These are phyloP conservation scores for Hippopotamus amphibius DNA, from an alignment of 2,113 vertebrate genomes.

Conservation along the genomic window DNA sequence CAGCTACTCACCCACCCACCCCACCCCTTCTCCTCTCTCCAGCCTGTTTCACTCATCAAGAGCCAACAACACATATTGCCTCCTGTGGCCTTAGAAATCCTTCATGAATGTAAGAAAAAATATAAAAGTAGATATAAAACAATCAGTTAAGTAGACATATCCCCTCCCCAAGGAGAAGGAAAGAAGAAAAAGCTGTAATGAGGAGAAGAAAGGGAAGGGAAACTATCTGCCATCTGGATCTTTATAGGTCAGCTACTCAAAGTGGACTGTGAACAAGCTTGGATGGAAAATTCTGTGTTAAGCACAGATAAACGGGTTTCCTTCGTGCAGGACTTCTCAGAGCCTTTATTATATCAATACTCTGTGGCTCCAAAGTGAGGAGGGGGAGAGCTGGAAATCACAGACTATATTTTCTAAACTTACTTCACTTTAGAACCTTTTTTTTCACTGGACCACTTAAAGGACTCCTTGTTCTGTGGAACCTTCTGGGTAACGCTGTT, in stretches of 20 bases:
- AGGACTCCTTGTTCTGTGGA: not conserved
- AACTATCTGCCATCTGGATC: not conserved
- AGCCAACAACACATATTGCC: not conserved
- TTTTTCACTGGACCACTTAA: not conserved
- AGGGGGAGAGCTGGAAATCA: accelerated
- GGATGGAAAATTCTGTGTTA: not conserved
- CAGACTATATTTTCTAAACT: not conserved
- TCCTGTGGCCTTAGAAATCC: not conserved
- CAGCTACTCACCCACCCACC: not conserved
- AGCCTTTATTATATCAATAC: accelerated
- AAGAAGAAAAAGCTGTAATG: not conserved
- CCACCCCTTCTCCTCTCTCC: not conserved
- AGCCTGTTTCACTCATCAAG: not conserved
- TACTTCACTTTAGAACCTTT: not conserved
- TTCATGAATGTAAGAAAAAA: not conserved
- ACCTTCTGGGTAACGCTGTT: not conserved
- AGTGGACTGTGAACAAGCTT: not conserved
- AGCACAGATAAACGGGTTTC: not conserved
- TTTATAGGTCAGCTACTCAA: not conserved
- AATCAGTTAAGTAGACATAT: not conserved
- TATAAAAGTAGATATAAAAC: not conserved
- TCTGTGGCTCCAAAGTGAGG: not conserved
- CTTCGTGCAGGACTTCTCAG: not conserved
- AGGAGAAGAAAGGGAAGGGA: not conserved
- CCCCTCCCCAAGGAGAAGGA: not conserved